Evolutionary conservation across 2,113 vertebrate genomes (phyloP), one percentile per base, ranked within the genome.

Genomic region (Helogale parvula): DNA sequence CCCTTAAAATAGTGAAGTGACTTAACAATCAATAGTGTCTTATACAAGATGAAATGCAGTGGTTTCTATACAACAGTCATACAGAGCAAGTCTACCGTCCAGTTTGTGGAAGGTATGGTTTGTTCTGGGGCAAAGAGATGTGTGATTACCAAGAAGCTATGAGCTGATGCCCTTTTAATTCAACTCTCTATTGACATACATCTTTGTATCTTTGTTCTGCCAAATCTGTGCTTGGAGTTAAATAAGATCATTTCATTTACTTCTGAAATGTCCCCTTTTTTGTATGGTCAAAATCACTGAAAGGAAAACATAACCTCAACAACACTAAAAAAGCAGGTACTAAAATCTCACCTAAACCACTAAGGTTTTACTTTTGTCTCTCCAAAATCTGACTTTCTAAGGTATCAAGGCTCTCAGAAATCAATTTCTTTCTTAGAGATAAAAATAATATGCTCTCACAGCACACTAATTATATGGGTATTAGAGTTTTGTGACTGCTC

Each of bases 401-500:
- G 47, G 17, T 45, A 91, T 52, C 29, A 68, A 74, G 25, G 9
- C n/a, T 52, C 86, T 91, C 86, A 76, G 57, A 93, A 97, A 96
- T 68, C 69, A 85, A 74, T 31, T 65, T 10, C 71, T 72, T 14
- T 96, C 80, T 81, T 74, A 33, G 10, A 84, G 50, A 95, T 38
- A 83, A 91, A 93, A 95, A 93, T 85, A 90, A 71, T 47, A 74
- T 45, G 47, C 29, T 93, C 33, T 60, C 25, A 81, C 8, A 88
- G 25, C 6, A 80, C 31, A 93, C 15, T 52, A 88, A 83, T 87
- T 71, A 68, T 72, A 71, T 14, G 11, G 19, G 47, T 52, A 81
- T 83, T 90, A 83, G 45, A 72, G 47, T 69, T 74, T 87, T 12
- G 14, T 23, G 45, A 90, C 9, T 93, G 60, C 47, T 93, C 25